Base-by-base conservation (phyloP, 64 coral and sea anemone genomes). In the Catalaphyllia jardinei region DNA sequence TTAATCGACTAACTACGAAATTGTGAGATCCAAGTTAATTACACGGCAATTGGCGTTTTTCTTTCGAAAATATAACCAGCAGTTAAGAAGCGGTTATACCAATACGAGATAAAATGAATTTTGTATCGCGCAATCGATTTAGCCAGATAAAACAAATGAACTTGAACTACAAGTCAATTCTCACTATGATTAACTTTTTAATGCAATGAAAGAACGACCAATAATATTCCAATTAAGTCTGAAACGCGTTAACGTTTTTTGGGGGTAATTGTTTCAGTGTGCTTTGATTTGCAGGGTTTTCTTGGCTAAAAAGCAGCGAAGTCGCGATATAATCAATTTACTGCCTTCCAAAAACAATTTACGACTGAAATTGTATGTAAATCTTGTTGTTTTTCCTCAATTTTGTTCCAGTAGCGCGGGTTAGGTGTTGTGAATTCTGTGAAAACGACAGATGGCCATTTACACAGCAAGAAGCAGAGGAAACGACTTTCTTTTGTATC, bases 361-460 rank as follows among this genome's bases (percentile, higher is more conserved):
- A 57, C 54, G 54, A 67, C 63, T 67, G 22, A 29, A 69, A 25
- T 69, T 20, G 10, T 69, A 27, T 69, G 25, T 69, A 69, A 27
- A 69, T 69, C 10, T 69, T 27, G 22, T 69, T 27, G 25, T 69
- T 5, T 27, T 83, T 67, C 62, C 16, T 83, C 79, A 2, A 46
- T 83, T 62, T 65, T 22, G 14, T 79, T 24, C 22, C 24, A 27
- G 18, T 46, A 38, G 31, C 31, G 20, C 20, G 27, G 1, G 79
- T 10, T 25, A 27, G 25, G 65, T 27, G 65, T 29, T 0, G 39
- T 85, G 81, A 85, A 85, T 85, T 85, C 62, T 85, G 81, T 85
- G 81, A 85, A 85, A 69, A 64, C 52, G 24, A 71, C 81, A 85
- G 81, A 85, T 85, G 81, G 81, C 28, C 38, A 50, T 71, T 46